A percentile compares a stretch with the other conserved stretches of the same genome.
Conservation (phyloP, 2,113 vertebrate genomes). For the Poeciliopsis occidentalis region DNA sequence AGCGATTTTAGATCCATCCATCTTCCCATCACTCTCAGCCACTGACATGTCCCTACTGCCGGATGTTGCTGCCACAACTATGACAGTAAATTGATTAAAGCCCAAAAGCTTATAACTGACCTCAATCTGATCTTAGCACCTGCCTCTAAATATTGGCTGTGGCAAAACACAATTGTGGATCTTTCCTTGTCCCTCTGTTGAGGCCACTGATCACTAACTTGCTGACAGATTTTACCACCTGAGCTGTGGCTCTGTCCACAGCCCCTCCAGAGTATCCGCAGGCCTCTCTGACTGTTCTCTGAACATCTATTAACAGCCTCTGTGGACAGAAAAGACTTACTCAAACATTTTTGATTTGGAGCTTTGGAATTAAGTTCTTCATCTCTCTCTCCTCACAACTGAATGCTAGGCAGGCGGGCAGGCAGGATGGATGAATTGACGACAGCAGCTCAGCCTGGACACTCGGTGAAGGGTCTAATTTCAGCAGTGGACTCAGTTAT, state of each 20-base stretch:
- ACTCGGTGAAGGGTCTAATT: conserved; percentile 54
- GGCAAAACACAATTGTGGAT: not conserved
- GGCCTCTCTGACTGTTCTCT: not conserved
- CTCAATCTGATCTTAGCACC: not conserved
- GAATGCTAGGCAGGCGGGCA: conserved; percentile 16
- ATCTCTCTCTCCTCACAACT: conserved; percentile 11
- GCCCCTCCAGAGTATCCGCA: not conserved
- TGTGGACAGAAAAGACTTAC: conserved; percentile 17
- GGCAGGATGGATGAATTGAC: conserved; percentile 38
- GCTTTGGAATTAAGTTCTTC: conserved; percentile 10
- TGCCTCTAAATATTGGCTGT: not conserved
- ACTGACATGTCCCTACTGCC: too few relatives aligned
- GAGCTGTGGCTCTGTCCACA: too few relatives aligned
- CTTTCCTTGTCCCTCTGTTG: not conserved
- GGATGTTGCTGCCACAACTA: not conserved
- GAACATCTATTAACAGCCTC: not conserved
- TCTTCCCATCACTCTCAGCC: not conserved
- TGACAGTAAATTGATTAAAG: not conserved
- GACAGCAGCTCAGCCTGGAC: conserved; percentile 48
- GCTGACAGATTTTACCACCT: not conserved
- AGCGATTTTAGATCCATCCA: too few relatives aligned
- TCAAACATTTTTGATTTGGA: conserved; percentile 31
- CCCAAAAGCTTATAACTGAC: too few relatives aligned
- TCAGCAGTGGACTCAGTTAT: conserved; percentile 60
- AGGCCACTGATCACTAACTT: not conserved